Base-by-base conservation (phyloP, 2,797 vertebrate species). In the Myotis myotis region DNA sequence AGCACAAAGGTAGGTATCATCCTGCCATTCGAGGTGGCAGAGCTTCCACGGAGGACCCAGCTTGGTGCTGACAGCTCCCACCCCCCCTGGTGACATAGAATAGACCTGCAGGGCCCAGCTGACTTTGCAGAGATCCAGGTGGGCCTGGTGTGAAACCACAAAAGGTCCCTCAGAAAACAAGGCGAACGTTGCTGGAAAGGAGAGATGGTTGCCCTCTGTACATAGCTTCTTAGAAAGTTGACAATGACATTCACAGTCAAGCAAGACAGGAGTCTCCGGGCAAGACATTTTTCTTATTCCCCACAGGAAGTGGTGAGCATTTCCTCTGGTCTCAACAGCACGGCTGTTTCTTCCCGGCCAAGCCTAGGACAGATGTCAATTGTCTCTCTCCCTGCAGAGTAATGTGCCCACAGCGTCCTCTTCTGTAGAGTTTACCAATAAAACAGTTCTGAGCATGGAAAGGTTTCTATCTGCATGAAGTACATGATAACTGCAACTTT, bases 131-230 rank as follows among this genome's bases (percentile, higher is more conserved):
- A 72, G 33, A 83, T 36, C 28, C 38, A 60, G 6, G 33, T 33
- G 13, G 8, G 30, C 60, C 49, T 79, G 47, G 6, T 23, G 7
- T 78, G 33, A 88, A 75, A 87, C 30, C 71, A 72, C 33, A 72
- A 25, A 62, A 68, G 70, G 81, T 47, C 9, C 19, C 38, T 88
- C 51, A 41, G 62, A 66, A 94, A 89, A 78, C 12, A 75, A 86
- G 71, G 44, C 92, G 41, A 79, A 88, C 80, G 95, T 87, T 90
- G 25, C 53, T 93, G 47, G 72, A 57, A 91, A 86, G 38, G 7
- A 36, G 5, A 41, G 3, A 71, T 38, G 11, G 7, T 41, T 55
- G 4, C 4, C 41, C 1, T 53, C n/a, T 93, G 76, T 25, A 11
- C 33, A 47, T 1, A 83, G 51, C 17, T 60, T 70, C 62, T 70